Base-by-base conservation (phyloP, 2,888 invertebrate species). In the Euplexia lucipara region DNA sequence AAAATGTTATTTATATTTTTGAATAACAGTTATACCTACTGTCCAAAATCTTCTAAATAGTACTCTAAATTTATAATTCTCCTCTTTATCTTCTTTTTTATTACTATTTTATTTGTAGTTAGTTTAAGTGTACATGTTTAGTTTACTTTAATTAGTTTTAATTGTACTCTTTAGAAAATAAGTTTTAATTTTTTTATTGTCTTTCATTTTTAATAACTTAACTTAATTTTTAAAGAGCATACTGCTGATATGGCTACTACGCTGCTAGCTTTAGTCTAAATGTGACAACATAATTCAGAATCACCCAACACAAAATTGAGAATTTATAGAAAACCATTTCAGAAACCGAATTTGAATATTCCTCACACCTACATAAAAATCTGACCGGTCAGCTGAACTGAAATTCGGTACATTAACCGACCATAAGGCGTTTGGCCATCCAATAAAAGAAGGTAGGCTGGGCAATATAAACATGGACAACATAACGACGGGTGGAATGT, bases 401-500 rank as follows among this genome's bases (percentile, higher is more conserved):
- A 53, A 78, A 78, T 70, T 70, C 41, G 45, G 64, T 78, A 78
- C 75, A 79, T 79, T 83, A 77, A 69, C 73, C 48, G 66, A 16
- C 61, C 51, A 69, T 81, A 79, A 77, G 64, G 62, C 59, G 66
- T 67, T 70, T 72, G 66, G 64, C 49, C 51, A 61, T 64, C 70
- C 84, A 88, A 90, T 88, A 89, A 88, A 88, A 81, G 86, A 81
- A 81, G 78, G 86, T 83, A 76, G 75, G 86, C 84, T 56, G 75
- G 82, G 86, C 91, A 88, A 88, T 91, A 93, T 93, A 93, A 93
- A 94, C 91, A 93, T 90, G 82, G 89, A 87, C 85, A 84, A 88
- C 88, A 81, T 92, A 93, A 93, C 92, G 92, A 90, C 75, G 87
- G 85, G 70, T 76, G 76, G 84, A 91, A 92, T 91, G 90, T 87